phyloP scores from a whole-genome alignment of 2,113 vertebrate species.

The Cettia cetti region DNA sequence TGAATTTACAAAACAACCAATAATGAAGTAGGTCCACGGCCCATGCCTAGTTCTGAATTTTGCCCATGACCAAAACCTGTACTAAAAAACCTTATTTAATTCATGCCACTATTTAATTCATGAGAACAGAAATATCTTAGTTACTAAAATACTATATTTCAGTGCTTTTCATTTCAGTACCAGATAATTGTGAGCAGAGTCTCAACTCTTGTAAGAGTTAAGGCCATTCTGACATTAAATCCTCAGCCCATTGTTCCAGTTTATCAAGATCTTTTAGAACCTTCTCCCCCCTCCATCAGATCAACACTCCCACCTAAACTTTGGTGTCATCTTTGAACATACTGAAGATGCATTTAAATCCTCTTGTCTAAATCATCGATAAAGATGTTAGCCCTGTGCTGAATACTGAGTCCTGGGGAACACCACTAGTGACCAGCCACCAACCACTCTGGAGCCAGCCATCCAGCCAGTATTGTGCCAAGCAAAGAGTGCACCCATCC shows the following conservation, averaged over 20 bases:
- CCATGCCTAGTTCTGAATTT: not conserved
- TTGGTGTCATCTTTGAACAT: not conserved
- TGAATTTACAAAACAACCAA: not conserved
- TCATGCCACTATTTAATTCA: not conserved
- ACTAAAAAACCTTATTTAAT: not conserved
- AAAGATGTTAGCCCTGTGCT: no score
- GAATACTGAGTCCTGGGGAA: not conserved
- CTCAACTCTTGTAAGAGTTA: not conserved
- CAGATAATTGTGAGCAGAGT: not conserved
- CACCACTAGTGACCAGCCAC: not conserved
- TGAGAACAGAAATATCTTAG: not conserved
- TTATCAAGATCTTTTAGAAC: not conserved
- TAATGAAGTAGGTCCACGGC: not conserved
- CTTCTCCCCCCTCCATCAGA: not conserved
- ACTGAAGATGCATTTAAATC: not conserved
- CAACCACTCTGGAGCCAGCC: not conserved
- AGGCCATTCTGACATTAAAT: not conserved
- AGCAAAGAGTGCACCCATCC: not conserved
- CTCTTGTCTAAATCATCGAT: accelerated
- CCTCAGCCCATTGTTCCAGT: not conserved
- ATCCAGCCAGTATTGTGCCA: not conserved
- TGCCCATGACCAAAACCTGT: not conserved
- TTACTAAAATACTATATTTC: not conserved
- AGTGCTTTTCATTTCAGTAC: not conserved
- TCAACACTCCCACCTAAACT: not conserved